Evolutionary conservation across 2,888 invertebrate species (phyloP).

Genomic region (Agriopis leucophaearia): DNA sequence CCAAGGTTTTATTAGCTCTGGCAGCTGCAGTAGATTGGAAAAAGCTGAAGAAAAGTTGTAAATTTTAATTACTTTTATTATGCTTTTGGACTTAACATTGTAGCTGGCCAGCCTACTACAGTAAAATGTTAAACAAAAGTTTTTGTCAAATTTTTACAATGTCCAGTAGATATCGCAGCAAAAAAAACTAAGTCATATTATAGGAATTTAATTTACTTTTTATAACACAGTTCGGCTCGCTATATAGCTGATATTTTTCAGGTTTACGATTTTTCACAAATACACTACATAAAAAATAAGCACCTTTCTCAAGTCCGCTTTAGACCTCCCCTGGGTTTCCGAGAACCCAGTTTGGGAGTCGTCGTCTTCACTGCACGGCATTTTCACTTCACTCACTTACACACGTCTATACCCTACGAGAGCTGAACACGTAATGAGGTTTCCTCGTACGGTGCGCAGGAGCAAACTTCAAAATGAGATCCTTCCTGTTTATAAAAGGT

Average conservation of each 20-base stretch:
- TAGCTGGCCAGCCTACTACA: too few relatives aligned
- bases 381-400: constrained; percentile 57
- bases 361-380: constrained; percentile 89
- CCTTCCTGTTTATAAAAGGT: constrained; percentile 66
- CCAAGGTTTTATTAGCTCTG: too few relatives aligned
- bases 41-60: too few relatives aligned
- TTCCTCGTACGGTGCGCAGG: constrained; percentile 52
- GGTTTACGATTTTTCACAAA: neutral
- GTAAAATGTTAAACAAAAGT: too few relatives aligned
- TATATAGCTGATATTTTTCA: neutral
- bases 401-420: constrained; percentile 57
- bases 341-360: constrained; percentile 83
- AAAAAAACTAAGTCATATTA: too few relatives aligned
- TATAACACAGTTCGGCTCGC: too few relatives aligned
- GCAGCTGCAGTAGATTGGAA: too few relatives aligned
- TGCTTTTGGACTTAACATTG: too few relatives aligned
- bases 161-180: too few relatives aligned
- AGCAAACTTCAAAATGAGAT: constrained; percentile 75
- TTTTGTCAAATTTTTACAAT: too few relatives aligned
- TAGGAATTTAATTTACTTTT: neutral
- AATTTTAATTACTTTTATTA: too few relatives aligned
- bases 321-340: constrained; percentile 87
- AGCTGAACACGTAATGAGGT: constrained; percentile 59
- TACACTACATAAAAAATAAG: constrained; percentile 42
- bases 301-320: constrained; percentile 90